Evolutionary conservation across 2,113 vertebrate species (phyloP).

Genomic region (Dicrurus megarhynchus): DNA sequence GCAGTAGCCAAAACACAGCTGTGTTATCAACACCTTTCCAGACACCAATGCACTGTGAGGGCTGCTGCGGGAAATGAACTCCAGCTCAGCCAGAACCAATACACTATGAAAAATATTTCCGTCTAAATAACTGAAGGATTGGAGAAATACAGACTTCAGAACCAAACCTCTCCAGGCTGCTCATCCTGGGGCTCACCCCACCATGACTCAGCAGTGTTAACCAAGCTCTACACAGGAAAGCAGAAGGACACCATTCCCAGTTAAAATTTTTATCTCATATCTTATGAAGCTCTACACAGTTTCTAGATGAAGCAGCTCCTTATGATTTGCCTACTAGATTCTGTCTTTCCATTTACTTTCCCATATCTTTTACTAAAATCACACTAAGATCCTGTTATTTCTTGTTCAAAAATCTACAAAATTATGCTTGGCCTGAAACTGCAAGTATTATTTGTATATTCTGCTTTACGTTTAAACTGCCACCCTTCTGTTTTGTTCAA

Average conservation of each 20-base stretch:
- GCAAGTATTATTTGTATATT: not conserved
- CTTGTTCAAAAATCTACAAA: not conserved
- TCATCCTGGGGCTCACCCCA: rapidly evolving
- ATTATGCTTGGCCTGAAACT: not conserved
- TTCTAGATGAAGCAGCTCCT: not conserved
- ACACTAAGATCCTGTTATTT: not conserved
- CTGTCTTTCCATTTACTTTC: not conserved
- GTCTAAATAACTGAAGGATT: not conserved
- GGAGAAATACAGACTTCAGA: not conserved
- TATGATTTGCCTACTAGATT: not conserved
- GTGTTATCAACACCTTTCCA: not conserved
- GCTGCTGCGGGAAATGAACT: not conserved
- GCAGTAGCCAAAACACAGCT: not conserved
- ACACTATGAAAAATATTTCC: not conserved
- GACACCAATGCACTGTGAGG: no score
- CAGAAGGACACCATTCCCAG: not conserved
- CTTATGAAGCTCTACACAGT: not conserved
- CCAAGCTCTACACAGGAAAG: not conserved
- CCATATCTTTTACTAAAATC: not conserved
- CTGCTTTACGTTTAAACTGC: not conserved
- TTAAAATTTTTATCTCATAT: not conserved
- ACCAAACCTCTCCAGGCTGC: not conserved
- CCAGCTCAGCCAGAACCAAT: not conserved
- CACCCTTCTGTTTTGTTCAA: not conserved
- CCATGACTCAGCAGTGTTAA: not conserved